Evolutionary conservation across 1,140 invertebrate species (phyloP).

Genomic region (Heliothis subflexa): DNA sequence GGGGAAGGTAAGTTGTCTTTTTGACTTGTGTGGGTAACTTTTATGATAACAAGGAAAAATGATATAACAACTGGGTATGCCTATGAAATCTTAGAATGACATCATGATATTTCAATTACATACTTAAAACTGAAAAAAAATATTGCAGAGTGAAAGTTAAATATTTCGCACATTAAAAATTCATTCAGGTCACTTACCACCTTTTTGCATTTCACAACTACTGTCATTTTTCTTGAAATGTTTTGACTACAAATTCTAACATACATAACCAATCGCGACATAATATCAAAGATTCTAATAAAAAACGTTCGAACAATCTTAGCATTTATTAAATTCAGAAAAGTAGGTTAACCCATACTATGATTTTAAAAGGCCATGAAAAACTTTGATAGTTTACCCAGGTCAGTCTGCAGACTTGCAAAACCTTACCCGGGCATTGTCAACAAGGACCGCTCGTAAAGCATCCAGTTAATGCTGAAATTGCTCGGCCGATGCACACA

Average conservation of each 20-base stretch:
- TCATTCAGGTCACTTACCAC: conserved; percentile 9
- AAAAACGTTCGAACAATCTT: too few species aligned
- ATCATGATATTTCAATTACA: too few species aligned
- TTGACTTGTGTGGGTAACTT: too few species aligned
- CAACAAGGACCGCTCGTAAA: conserved; percentile 28
- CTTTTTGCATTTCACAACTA: background rate
- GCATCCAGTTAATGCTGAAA: conserved; percentile 32
- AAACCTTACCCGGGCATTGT: conserved; percentile 14
- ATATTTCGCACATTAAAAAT: conserved; percentile 16
- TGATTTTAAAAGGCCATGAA: background rate
- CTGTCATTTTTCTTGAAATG: background rate
- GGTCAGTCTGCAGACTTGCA: background rate
- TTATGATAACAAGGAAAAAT: too few species aligned
- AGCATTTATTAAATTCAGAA: too few species aligned
- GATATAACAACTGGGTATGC: too few species aligned
- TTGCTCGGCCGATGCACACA: conserved; percentile 33
- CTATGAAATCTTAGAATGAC: too few species aligned
- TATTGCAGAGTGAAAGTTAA: background rate
- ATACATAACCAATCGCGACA: too few species aligned
- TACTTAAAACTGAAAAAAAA: background rate
- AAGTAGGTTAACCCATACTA: too few species aligned
- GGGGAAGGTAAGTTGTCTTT: too few species aligned
- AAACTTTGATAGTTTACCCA: background rate
- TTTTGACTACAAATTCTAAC: background rate
- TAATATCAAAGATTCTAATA: too few species aligned